Percentiles rank a stretch among this genome's conserved stretches.
These are phyloP conservation scores for Volucella inanis DNA, from an alignment of 2,888 invertebrate species.

Conservation along the genomic window DNA sequence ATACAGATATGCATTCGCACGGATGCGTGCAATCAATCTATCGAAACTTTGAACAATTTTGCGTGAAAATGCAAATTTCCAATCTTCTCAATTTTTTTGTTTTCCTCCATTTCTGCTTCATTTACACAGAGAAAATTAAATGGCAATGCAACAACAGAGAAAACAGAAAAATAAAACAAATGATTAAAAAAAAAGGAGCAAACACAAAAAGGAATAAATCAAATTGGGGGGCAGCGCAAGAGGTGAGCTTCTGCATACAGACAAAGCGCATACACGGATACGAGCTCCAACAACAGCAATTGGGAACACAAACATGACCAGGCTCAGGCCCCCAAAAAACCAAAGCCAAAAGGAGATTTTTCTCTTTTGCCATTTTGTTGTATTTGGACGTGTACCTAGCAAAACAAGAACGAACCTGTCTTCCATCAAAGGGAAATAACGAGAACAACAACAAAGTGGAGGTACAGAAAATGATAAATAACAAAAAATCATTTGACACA, in stretches of 20 bases:
- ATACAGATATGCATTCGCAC: too few relatives aligned
- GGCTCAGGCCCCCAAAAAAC: constrained; percentile 67
- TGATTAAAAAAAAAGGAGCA: constrained; percentile 41
- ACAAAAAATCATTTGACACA: constrained; percentile 70
- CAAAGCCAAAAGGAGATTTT: constrained; percentile 57
- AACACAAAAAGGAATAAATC: constrained; percentile 69
- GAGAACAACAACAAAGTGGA: constrained; percentile 46
- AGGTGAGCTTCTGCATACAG: neutral
- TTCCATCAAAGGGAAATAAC: constrained; percentile 60
- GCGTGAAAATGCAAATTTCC: constrained; percentile 69
- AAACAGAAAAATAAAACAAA: constrained; percentile 11
- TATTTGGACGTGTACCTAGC: constrained; percentile 1
- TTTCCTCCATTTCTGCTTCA: constrained; percentile 1
- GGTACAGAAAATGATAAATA: constrained; percentile 49
- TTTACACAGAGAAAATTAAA: constrained; percentile 58
- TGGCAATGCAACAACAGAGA: constrained; percentile 65
- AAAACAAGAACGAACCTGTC: constrained; percentile 73
- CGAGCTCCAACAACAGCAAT: constrained; percentile 1
- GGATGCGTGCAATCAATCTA: neutral
- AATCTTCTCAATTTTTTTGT: constrained; percentile 29
- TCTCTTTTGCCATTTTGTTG: constrained; percentile 17
- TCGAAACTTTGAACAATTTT: constrained; percentile 51
- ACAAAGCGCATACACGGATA: constrained; percentile 16
- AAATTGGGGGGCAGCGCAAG: constrained; percentile 26
- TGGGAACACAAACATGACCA: constrained; percentile 53